Evolutionary conservation across 1,140 invertebrate species (phyloP), one percentile per base, ranked within the genome.

Genomic region (Druon quercuslanigerum): DNA sequence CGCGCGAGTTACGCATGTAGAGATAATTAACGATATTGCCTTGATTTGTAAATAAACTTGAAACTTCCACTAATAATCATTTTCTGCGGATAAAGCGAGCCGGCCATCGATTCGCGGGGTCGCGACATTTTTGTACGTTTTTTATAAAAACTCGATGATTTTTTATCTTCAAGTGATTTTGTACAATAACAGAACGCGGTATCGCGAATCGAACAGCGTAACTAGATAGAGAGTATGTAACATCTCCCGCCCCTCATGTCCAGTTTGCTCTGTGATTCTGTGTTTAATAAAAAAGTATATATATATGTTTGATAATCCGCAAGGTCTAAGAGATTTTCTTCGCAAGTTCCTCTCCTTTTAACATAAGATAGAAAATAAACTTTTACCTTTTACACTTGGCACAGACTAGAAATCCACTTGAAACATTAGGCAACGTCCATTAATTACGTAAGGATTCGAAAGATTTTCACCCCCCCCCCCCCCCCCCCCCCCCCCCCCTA

Each of bases 41-140:
- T 90, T 89, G 87, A 90, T 88, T 89, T 91, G 88, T 91, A 91
- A 89, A 91, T 91, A 90, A 88, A 86, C 79, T 85, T 83, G 74
- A 86, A 86, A 88, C 87, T 89, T 89, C 85, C 85, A 87, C 79
- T 90, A 86, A 86, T 84, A 52, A 81, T 82, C 73, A 46, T 83
- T 84, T 75, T 85, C 74, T 80, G 74, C 80, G 82, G 51, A 81
- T 79, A 73, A 54, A 83, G 66, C 72, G 20, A 52, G 72, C 51
- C 73, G 75, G 72, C 57, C 72, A 74, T 70, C 20, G 52, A 76
- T 75, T 78, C 74, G 81, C 74, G 54, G 70, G 76, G 75, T 76
- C 56, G 76, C 75, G 77, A 52, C 40, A 76, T 73, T 86, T 85
- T 87, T 85, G 74, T 87, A 87, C 82, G 72, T 84, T 87, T 87